These are phyloP conservation scores for Aricia artaxerxes DNA, from an alignment of 2,888 invertebrate genomes.

Conservation along the genomic window DNA sequence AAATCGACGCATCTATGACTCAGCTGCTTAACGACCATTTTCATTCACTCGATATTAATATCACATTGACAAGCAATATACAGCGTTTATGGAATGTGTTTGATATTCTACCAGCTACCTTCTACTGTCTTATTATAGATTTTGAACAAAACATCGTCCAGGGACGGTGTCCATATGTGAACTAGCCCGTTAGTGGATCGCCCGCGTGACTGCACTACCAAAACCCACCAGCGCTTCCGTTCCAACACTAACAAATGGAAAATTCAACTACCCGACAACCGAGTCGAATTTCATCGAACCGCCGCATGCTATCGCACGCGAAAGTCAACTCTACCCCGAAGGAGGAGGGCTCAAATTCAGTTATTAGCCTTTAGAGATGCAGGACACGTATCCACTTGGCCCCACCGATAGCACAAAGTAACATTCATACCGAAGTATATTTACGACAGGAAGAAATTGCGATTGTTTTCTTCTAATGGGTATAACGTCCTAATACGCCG, in stretches of 20 bases:
- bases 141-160: slow-evolving; percentile 41
- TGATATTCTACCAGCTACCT: slow-evolving; percentile 3
- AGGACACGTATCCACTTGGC: slow-evolving; percentile 74
- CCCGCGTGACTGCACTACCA: slow-evolving; percentile 71
- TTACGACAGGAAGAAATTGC: slow-evolving; percentile 79
- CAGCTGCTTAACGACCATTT: neutral
- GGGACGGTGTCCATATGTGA: slow-evolving; percentile 66
- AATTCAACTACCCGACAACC: slow-evolving; percentile 67
- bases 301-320: neutral
- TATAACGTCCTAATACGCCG: slow-evolving; percentile 70
- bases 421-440: slow-evolving; percentile 74
- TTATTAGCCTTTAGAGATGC: slow-evolving; percentile 48
- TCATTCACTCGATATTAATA: neutral
- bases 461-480: slow-evolving; percentile 74
- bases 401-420: slow-evolving; percentile 70
- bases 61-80: neutral
- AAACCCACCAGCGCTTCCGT: slow-evolving; percentile 71
- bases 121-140: slow-evolving; percentile 9
- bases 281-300: slow-evolving; percentile 65
- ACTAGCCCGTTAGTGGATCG: slow-evolving; percentile 66
- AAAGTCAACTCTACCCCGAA: neutral
- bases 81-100: neutral
- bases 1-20: neutral
- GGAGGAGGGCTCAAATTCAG: neutral
- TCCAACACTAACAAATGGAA: slow-evolving; percentile 74